Conservation (phyloP, 2,797 vertebrate species). For the Cichlasoma orientale region DNA sequence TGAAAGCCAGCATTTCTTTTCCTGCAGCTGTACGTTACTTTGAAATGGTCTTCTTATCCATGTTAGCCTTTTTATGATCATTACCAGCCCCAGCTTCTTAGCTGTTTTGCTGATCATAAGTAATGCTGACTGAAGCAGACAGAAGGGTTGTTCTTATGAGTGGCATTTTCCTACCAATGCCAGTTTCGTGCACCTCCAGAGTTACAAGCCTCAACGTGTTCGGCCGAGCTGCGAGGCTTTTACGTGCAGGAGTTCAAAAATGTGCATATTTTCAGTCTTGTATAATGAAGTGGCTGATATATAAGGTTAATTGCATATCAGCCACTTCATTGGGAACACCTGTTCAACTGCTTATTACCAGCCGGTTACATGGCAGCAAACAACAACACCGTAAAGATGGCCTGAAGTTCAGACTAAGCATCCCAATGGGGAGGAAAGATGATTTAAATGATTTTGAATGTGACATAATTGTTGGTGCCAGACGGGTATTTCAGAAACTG, state of each 20-base stretch:
- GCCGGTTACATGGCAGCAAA: background rate
- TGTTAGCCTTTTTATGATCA: background rate
- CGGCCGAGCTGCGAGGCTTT: background rate
- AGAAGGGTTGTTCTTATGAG: background rate
- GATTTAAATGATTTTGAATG: too few species aligned
- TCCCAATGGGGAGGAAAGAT: too few species aligned
- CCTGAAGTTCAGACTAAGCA: too few species aligned
- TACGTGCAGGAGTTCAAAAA: background rate
- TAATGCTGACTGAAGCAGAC: background rate
- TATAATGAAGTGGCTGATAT: background rate
- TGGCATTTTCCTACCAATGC: background rate
- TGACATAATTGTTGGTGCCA: too few species aligned
- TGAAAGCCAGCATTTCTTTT: constrained; percentile 19
- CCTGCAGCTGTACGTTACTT: background rate
- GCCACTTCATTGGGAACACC: background rate
- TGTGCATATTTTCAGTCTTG: background rate
- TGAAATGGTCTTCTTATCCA: background rate
- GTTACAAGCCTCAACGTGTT: constrained; percentile 14
- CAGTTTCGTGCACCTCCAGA: background rate
- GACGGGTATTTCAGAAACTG: too few species aligned
- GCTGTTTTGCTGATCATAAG: background rate
- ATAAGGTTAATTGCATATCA: too few species aligned
- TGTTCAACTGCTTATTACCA: background rate
- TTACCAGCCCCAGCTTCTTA: accelerated
- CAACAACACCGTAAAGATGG: too few species aligned